Evolutionary conservation across 2,888 invertebrate genomes (phyloP), one percentile per base, ranked within the genome.

Genomic region (Leptodirus hochenwartii): DNA sequence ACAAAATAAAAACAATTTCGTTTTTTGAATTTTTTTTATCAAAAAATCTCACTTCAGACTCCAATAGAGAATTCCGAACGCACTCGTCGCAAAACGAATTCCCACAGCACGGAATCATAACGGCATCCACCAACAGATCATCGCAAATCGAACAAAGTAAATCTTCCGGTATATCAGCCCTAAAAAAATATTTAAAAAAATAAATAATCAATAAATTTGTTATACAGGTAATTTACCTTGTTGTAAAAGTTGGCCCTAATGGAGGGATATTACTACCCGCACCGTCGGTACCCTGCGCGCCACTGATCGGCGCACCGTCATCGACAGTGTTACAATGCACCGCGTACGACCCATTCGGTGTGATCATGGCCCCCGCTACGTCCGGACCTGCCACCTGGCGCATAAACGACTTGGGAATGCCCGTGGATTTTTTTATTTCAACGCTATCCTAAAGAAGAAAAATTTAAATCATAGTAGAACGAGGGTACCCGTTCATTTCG

Each of bases 31-130:
- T n/a, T n/a, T n/a, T n/a, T n/a, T n/a, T n/a, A n/a, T n/a, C n/a
- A n/a, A n/a, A n/a, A n/a, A n/a, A n/a, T n/a, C n/a, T n/a, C n/a
- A n/a, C n/a, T n/a, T 93, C 91, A 1, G 88, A 85, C 49, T 93
- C 91, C 32, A 95, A 52, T 27, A 95, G 59, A 25, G 78, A 75
- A 35, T 78, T 79, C 38, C 93, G 69, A 34, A 93, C 82, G 81
- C 98, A 98, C 56, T 96, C 95, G 57, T 96, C 95, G 56, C 98
- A 98, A 59, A 90, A 98, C 6, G 91, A 91, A 54, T 87, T 87
- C 3, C 95, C 96, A 56, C 98, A 98, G 53, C 96, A 98, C 0
- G 91, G 90, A 51, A 93, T 90, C 71, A 96, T 81, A 15, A 96
- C 93, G 20, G 96, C 96, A 56, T 98, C 96, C 0, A 78, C 75